Evolutionary conservation across 2,113 vertebrate species (phyloP).

Genomic region (Lagopus leucura): DNA sequence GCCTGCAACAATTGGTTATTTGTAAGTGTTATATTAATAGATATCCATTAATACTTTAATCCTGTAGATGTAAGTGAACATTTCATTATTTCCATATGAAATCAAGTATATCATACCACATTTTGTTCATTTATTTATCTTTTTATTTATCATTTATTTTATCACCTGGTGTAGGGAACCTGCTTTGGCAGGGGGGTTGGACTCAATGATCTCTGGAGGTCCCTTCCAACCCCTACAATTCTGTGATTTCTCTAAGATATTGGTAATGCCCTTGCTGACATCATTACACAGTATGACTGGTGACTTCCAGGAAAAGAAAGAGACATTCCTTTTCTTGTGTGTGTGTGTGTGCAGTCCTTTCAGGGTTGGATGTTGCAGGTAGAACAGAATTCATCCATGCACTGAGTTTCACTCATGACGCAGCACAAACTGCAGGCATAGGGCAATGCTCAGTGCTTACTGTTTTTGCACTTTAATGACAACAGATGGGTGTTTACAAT

Average conservation of each 20-base stretch:
- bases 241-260: background rate
- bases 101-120: background rate
- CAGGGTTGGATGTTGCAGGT: background rate
- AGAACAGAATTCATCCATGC: background rate
- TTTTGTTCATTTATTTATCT: background rate
- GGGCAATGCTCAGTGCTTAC: background rate
- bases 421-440: background rate
- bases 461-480: background rate
- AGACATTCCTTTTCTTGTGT: background rate
- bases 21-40: conserved; percentile 1
- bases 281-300: background rate
- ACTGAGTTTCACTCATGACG: background rate
- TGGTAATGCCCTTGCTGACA: background rate
- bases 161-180: no score
- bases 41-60: conserved; percentile 5
- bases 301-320: background rate
- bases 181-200: no score
- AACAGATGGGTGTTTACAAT: background rate
- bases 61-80: background rate
- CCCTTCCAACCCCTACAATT: no score
- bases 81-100: background rate
- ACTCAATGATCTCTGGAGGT: no score
- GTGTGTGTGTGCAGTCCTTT: background rate
- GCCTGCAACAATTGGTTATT: background rate
- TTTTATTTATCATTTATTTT: no score